Percentiles rank a stretch among this genome's conserved stretches.
Evolutionary conservation across 1,140 invertebrate genomes (phyloP).

Genomic region (Penaeus indicus): DNA sequence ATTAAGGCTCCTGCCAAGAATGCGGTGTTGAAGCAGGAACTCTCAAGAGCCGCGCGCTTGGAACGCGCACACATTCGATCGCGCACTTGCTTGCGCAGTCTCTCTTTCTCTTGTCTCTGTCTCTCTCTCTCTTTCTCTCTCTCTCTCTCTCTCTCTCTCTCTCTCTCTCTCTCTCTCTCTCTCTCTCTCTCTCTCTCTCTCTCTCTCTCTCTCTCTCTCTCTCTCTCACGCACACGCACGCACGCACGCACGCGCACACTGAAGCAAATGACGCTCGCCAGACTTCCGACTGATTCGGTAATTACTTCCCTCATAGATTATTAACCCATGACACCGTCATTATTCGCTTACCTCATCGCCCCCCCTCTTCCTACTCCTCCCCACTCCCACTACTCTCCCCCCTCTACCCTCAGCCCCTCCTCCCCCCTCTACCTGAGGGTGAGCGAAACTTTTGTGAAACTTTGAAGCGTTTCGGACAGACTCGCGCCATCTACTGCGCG

Average conservation of each 20-base stretch:
- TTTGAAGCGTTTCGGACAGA: no score
- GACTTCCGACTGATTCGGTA: no score
- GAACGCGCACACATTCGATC: neutral
- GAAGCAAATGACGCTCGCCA: no score
- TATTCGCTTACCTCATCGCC: neutral
- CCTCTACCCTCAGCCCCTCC: neutral
- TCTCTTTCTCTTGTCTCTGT: neutral
- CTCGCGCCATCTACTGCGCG: no score
- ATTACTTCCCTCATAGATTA: no score
- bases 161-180: conserved; percentile 25
- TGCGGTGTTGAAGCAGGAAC: no score
- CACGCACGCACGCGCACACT: neutral
- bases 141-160: conserved; percentile 39
- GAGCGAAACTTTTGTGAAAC: no score
- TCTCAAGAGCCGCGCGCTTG: neutral
- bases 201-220: neutral
- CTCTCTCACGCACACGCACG: neutral
- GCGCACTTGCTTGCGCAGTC: neutral
- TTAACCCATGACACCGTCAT: no score
- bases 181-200: conserved; percentile 38
- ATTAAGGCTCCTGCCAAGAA: no score
- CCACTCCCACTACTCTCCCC: neutral
- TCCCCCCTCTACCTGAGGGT: neutral
- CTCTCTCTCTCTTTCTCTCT: conserved; percentile 42
- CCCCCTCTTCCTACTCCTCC: neutral